Base-by-base conservation (phyloP, 2,888 invertebrate genomes). In the Pteria penguin region DNA sequence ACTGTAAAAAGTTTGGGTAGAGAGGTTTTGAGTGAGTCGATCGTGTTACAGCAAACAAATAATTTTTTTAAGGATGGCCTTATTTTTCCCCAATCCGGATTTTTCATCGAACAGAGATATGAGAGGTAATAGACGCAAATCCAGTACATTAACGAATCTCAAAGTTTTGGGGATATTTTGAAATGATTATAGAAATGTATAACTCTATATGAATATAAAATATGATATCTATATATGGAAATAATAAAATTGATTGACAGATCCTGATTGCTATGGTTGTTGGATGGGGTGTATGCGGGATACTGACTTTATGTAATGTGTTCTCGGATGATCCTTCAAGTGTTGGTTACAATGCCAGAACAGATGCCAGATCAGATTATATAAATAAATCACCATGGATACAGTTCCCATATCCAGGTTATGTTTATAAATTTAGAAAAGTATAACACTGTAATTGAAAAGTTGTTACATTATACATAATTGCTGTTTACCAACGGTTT, bases 361-460 rank as follows among this genome's bases (percentile, higher is more conserved):
- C 91, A 2, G 91, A 91, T 76, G 84, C 83, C 1, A 80, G 85
- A 24, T 65, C 73, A 2, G 73, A 86, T 36, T 82, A 84, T 4
- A 75, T 91, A 2, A 58, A 54, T 8, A 69, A 84, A 5, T 84
- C 88, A 0, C 77, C 78, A 14, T 91, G 91, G 91, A 83, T 90
- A 68, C 82, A 84, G 31, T 71, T 88, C 29, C 89, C 90, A 93
- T 95, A 96, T 58, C 96, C 97, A 75, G 88, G 89, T 86, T 75
- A n/a, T n/a, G n/a, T n/a, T n/a, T n/a, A n/a, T n/a, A n/a, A n/a
- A n/a, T n/a, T n/a, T n/a, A n/a, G n/a, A n/a, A n/a, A n/a, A n/a
- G n/a, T n/a, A n/a, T n/a, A n/a, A n/a, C n/a, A n/a, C n/a, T n/a
- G n/a, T n/a, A n/a, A n/a, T n/a, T n/a, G n/a, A n/a, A n/a, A n/a